A percentile compares a stretch with the other conserved stretches of the same genome.
Evolutionary conservation across 2,888 invertebrate genomes (phyloP).

Genomic region (Lissocephala sabroskyi): DNA sequence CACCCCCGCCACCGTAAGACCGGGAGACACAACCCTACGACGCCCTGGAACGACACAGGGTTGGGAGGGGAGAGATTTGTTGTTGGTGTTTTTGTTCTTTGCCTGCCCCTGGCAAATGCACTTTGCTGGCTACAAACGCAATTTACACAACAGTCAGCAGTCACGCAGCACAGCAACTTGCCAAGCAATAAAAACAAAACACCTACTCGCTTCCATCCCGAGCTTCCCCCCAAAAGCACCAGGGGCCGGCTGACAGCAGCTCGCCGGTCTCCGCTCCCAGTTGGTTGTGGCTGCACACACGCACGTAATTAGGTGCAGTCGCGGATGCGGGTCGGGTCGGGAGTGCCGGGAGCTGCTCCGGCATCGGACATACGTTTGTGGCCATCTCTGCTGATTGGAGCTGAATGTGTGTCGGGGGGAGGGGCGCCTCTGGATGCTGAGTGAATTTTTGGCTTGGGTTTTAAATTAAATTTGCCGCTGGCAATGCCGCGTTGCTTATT

Average conservation of each 20-base stretch:
- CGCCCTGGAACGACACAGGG: too few relatives aligned
- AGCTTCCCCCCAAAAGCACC: too few relatives aligned
- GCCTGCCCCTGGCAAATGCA: conserved; percentile 16
- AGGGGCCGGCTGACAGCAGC: too few relatives aligned
- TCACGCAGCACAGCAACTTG: conserved; percentile 21
- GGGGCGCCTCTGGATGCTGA: too few relatives aligned
- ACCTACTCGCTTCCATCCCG: neutral
- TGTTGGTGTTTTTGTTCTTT: conserved; percentile 8
- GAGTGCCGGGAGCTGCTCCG: neutral
- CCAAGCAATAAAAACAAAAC: conserved; percentile 45
- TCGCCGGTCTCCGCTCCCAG: too few relatives aligned
- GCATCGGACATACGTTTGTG: conserved; percentile 8
- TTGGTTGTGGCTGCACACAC: too few relatives aligned
- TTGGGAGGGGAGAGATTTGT: too few relatives aligned
- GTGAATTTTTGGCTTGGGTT: conserved; percentile 42
- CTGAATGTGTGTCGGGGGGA: too few relatives aligned
- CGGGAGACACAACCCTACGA: too few relatives aligned
- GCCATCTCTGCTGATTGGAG: conserved; percentile 44
- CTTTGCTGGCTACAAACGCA: conserved; percentile 59
- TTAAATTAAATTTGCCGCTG: conserved; percentile 51
- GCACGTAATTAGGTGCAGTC: too few relatives aligned
- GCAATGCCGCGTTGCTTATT: neutral
- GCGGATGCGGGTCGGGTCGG: conserved; percentile 11
- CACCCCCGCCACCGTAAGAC: neutral
- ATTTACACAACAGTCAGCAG: conserved; percentile 60